Evolutionary conservation across 2,888 invertebrate species (phyloP), one percentile per base, ranked within the genome.

Genomic region (Chironomus riparius): DNA sequence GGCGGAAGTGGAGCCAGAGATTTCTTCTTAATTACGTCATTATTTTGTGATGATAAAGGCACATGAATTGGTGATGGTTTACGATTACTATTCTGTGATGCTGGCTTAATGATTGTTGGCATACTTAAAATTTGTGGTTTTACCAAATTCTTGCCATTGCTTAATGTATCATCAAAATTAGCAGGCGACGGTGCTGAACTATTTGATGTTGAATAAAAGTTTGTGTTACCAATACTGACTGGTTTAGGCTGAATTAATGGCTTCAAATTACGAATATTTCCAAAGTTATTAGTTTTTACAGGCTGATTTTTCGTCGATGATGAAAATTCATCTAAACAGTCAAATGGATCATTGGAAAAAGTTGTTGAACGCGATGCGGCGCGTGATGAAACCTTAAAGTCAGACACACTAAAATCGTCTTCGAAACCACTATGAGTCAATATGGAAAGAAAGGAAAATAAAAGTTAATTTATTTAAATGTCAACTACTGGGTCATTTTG

Each of bases 41-140:
- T 50, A 73, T 76, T 77, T 48, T 75, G 76, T 62, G n/a, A 2
- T 73, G 50, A 2, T 61, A 28, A 47, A 38, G 76, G 56, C 12
- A 62, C 48, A 76, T 71, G 76, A 71, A 47, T 50, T 76, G 72
- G 76, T 77, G 77, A 78, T 77, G 7, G 75, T 77, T 69, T 78
- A 76, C 81, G 82, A 68, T 68, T 15, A 4, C 6, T 62, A 7
- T 62, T 13, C 24, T 21, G 47, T 61, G 83, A 85, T 0, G 85
- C 85, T 21, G 88, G 88, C 80, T 88, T 89, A 0, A 93, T 93
- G 81, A 93, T 93, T 62, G 93, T 93, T 3, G 93, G 93, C 80
- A 88, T 88, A 18, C 86, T 79, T 69, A 83, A 80, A 18, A 84
- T 82, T n/a, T 82, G 79, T 10, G 83, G 82, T 69, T 86, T 83